Base-by-base conservation (phyloP, 2,797 vertebrate genomes). In the Hoplostethus mediterraneus region DNA sequence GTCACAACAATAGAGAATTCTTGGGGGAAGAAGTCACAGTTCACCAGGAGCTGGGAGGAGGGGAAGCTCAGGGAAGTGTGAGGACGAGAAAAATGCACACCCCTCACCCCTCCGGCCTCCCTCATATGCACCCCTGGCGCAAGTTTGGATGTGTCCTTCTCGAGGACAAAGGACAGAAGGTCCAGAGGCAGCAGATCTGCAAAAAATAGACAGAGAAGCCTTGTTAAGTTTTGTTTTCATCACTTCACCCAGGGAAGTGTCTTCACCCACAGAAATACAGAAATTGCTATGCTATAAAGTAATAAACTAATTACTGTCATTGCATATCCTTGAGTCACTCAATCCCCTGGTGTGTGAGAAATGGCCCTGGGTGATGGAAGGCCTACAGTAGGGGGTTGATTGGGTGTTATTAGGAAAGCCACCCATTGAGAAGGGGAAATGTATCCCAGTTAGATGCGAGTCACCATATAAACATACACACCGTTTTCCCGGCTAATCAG, bases 1-100 rank as follows among this genome's bases (percentile, higher is more conserved):
- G 97, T 98, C 75, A 95, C 56, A 0, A 98, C 89, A 51, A 98
- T 89, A 77, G 97, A 98, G 88, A 98, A 97, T 56, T 97, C 96
- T 73, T 95, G 90, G 0, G 97, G 97, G 70, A 98, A 97, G 73
- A 91, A 80, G 64, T 96, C 87, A 3, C 97, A 98, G 84, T 95
- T 90, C 57, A 90, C 71, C 90, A 98, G 95, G 73, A 98, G 82
- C 73, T 94, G 92, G 1, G 96, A 96, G 0, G 96, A 95, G 0
- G 95, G 94, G 82, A 99, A 97, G 86, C 89, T 94, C 74, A 95
- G 71, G 21, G 91, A 68, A 0, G 56, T 82, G 30, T 94, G 94
- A 1, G 85, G 84, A 0, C 88, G 85, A 0, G 91, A 74, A 12
- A 99, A 91, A 75, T 94, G 95, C 10, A 98, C 80, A 0, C 97